These are phyloP conservation scores for Amphiura filiformis DNA, from an alignment of 35 echinoderm and acorn worm genomes.

Conservation along the genomic window DNA sequence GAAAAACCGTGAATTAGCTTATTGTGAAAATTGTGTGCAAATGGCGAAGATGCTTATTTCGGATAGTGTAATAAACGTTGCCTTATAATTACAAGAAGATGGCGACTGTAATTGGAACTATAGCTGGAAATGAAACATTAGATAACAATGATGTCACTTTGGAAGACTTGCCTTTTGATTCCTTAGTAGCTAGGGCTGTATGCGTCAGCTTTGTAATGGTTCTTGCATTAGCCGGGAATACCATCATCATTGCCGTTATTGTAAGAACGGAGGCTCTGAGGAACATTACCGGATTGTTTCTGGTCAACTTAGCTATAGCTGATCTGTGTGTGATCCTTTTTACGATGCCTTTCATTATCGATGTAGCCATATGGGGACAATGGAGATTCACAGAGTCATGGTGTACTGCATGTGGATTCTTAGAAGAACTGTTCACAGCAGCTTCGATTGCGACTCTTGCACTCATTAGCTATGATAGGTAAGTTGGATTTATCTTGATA, in stretches of 20 bases:
- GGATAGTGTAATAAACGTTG: no score
- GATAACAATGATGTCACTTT: no score
- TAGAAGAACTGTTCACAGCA: slow-evolving; percentile 22
- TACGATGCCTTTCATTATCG: slow-evolving; percentile 23
- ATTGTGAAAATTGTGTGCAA: no score
- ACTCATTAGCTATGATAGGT: slow-evolving; percentile 39
- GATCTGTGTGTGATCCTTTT: slow-evolving; percentile 26
- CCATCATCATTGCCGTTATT: slow-evolving; percentile 31
- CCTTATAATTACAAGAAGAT: no score
- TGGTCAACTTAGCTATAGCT: slow-evolving; percentile 30
- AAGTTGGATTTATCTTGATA: no score
- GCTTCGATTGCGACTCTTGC: slow-evolving; percentile 18
- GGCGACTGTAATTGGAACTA: no score
- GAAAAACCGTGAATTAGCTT: no score
- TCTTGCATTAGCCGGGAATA: slow-evolving; percentile 2
- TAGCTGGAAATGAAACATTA: no score
- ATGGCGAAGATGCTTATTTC: no score
- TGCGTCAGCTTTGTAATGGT: not conserved
- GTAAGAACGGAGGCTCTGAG: slow-evolving; percentile 25
- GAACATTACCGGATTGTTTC: slow-evolving; percentile 42
- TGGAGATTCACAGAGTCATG: slow-evolving; percentile 16
- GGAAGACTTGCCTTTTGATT: no score
- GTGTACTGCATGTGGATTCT: slow-evolving; percentile 22
- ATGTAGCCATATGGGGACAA: not conserved
- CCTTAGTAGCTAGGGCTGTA: not conserved